phyloP scores from a whole-genome alignment of 2,113 vertebrate species.

The Oreochromis aureus region DNA sequence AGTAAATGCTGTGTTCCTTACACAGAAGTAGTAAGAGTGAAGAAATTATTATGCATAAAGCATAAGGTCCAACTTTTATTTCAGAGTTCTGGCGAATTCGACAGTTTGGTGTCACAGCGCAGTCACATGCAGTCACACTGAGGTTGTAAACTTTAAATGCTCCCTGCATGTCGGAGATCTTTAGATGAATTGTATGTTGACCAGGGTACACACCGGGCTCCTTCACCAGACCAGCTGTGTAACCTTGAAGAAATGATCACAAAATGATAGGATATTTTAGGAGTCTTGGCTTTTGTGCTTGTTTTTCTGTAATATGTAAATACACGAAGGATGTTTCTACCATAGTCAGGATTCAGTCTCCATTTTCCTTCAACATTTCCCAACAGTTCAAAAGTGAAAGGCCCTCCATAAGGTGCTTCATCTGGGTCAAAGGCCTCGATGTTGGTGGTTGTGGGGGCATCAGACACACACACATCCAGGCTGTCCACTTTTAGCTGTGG shows the following conservation, averaged over 20 bases:
- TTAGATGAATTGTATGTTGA: slow-evolving; percentile 24
- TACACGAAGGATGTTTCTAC: not conserved
- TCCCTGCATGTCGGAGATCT: slow-evolving; percentile 52
- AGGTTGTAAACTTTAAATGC: slow-evolving; percentile 24
- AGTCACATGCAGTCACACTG: slow-evolving; percentile 36
- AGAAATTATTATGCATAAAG: not conserved
- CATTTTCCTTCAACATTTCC: slow-evolving; percentile 52
- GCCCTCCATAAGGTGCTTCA: slow-evolving; percentile 33
- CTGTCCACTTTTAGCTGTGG: not conserved
- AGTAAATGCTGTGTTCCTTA: not conserved
- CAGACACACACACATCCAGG: slow-evolving; percentile 23
- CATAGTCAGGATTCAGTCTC: slow-evolving; percentile 45
- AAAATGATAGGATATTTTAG: rapidly evolving
- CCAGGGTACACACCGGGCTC: not conserved
- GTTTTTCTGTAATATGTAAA: not conserved
- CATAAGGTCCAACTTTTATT: not conserved
- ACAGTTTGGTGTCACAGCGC: slow-evolving; percentile 16
- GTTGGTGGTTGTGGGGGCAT: slow-evolving; percentile 14
- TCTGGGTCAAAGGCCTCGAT: slow-evolving; percentile 59
- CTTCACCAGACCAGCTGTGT: slow-evolving; percentile 43
- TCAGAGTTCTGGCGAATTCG: rapidly evolving
- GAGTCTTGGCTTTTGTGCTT: not conserved
- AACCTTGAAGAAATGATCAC: slow-evolving; percentile 10
- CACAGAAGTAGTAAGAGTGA: slow-evolving; percentile 19
- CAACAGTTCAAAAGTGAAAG: slow-evolving; percentile 54